Evolutionary conservation across 1,140 invertebrate species (phyloP).

Genomic region (Andrena cerasifolii): DNA sequence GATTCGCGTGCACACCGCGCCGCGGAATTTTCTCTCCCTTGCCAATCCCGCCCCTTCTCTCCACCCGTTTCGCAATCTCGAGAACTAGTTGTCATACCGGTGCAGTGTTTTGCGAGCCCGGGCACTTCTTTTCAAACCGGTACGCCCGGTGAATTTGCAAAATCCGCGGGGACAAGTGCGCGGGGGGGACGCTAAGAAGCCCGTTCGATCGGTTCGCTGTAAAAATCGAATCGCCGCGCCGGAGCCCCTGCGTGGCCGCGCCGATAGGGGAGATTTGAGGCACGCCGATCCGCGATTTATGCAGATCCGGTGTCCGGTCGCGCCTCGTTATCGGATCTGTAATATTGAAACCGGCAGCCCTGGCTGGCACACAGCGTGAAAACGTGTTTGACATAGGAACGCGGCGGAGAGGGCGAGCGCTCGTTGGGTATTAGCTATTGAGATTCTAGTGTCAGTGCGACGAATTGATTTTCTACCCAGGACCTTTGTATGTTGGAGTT

Average conservation of each 20-base stretch:
- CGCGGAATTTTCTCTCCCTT: constrained; percentile 31
- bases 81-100: constrained; percentile 55
- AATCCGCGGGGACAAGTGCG: neutral
- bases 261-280: no score
- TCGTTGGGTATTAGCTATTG: neutral
- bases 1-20: neutral
- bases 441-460: neutral
- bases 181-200: constrained; percentile 16
- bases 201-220: constrained; percentile 22
- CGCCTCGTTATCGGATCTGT: constrained; percentile 1
- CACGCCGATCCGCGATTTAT: constrained; percentile 15
- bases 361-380: neutral
- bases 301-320: constrained; percentile 12
- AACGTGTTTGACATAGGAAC: neutral
- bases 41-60: neutral
- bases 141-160: constrained; percentile 9
- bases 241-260: neutral
- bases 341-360: neutral
- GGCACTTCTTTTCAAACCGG: constrained; percentile 43
- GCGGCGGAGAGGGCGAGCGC: neutral
- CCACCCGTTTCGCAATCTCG: neutral
- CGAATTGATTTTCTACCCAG: no score
- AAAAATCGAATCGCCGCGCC: constrained; percentile 10
- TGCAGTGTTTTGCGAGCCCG: constrained; percentile 28
- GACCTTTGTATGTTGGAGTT: no score